Percentiles rank a stretch among this genome's conserved stretches.
Conservation (phyloP, 2,113 vertebrate species). For the Mus musculus region GRCm39 chr3:116240501-116241000, state of each 20-base stretch:
- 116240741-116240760: background rate
- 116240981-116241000: background rate
- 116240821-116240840: background rate
- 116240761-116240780: slow-evolving; percentile 46
- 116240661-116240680: background rate
- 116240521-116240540: background rate
- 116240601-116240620: background rate
- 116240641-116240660: background rate
- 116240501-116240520: background rate
- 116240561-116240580: background rate
- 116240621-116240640: background rate
- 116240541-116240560: background rate
- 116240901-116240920: background rate
- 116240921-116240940: background rate
- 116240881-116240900: background rate
- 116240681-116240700: background rate
- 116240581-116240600: background rate
- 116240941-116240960: background rate
- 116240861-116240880: background rate
- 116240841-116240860: background rate
- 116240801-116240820: background rate
- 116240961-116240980: background rate
- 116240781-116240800: background rate
- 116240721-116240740: background rate
- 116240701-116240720: background rate